Percentiles rank a stretch among this genome's conserved stretches.
Conservation (phyloP, 2,888 invertebrate species). For the Aphidoletes aphidimyza region DNA sequence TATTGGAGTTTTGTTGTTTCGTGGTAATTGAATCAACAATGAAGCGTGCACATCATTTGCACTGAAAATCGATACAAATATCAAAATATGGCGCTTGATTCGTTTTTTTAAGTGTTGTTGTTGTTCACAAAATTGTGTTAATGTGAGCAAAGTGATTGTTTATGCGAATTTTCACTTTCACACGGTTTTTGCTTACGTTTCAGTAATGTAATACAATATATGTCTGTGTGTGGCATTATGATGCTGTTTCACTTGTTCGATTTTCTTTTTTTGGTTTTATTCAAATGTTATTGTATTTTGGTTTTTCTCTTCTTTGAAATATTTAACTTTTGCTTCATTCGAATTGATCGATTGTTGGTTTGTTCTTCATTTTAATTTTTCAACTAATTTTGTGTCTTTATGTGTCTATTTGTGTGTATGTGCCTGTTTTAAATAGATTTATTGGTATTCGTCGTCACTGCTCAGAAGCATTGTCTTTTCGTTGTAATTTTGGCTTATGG, state of each 20-base stretch:
- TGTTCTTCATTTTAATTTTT: too few species aligned
- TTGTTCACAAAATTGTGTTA: conserved; percentile 12
- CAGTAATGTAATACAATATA: too few species aligned
- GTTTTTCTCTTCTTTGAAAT: too few species aligned
- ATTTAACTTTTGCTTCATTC: too few species aligned
- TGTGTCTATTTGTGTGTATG: background rate
- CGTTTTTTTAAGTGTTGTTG: too few species aligned
- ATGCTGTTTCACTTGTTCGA: background rate
- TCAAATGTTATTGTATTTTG: too few species aligned
- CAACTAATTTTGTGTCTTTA: too few species aligned
- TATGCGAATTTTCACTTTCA: background rate
- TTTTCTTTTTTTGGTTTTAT: too few species aligned
- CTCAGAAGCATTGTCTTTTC: conserved; percentile 96
- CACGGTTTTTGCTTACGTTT: background rate
- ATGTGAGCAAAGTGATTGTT: background rate
- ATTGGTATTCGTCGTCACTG: conserved; percentile 95
- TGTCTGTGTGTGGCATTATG: too few species aligned
- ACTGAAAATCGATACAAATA: conserved; percentile 13
- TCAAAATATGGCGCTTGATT: conserved; percentile 5
- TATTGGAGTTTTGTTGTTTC: background rate
- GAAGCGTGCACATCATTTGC: background rate
- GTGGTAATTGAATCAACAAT: background rate
- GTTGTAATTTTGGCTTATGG: conserved; percentile 87
- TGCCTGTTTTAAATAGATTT: conserved; percentile 58
- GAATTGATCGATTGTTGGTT: too few species aligned